Evolutionary conservation across 2,888 invertebrate genomes (phyloP), one percentile per base, ranked within the genome.

Genomic region (Dasysyrphus tricinctus): DNA sequence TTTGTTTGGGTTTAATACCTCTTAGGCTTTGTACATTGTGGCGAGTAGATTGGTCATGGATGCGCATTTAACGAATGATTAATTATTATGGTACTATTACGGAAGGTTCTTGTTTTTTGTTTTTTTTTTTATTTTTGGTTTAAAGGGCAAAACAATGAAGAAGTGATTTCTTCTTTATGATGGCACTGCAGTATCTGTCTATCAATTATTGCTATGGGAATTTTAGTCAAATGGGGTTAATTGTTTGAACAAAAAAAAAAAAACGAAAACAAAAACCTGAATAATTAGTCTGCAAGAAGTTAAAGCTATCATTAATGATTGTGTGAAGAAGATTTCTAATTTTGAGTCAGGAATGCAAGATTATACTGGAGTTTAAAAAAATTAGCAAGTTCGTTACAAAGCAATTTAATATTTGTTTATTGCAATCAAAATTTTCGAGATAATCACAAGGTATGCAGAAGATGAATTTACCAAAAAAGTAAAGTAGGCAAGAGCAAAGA

Each of bases 21-120:
- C 32, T 54, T 51, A 32, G 24, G 69, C 19, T 37, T 37, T 67
- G 44, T 69, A 56, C 9, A 61, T 54, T 61, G 79, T 79, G 80
- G 61, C 57, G 65, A 75, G 67, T 42, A 37, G 47, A 70, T 69
- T 63, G 85, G 77, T 74, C 73, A 81, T 80, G 80, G 84, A 77
- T 77, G 81, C 63, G 73, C 49, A 49, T 69, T 77, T 73, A 77
- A 77, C 56, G 39, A 80, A 70, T 85, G 74, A 85, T 85, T 85
- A 85, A 85, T 85, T 78, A 69, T 54, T 47, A 51, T 51, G 24
- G 56, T 56, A 61, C 49, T 54, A 59, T 72, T 73, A 72, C 80
- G 76, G 80, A 72, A 32, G 19, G 54, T 39, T 63, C 49, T 34
- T 57, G 16, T 16, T 4, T 39, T 69, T 39, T n/a, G 37, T 1